Evolutionary conservation across 2,113 vertebrate species (phyloP).

Genomic region (Clarias batrachus): DNA sequence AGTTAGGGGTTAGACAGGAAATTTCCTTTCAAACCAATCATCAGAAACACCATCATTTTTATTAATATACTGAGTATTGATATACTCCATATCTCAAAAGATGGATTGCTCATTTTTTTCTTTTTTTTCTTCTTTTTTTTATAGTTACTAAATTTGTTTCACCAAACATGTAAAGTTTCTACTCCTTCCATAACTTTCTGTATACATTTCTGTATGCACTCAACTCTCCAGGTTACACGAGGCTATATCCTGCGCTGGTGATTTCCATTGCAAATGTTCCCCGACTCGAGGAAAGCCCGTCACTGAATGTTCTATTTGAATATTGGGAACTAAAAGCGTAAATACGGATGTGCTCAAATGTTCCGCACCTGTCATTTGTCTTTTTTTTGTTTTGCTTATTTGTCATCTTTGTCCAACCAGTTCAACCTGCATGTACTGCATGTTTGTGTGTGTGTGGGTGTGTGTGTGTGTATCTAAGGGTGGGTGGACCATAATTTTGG

Average conservation of each 20-base stretch:
- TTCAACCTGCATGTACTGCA: conserved; percentile 34
- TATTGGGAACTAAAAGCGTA: background rate
- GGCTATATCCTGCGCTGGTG: background rate
- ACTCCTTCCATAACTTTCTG: background rate
- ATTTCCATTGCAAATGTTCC: conserved; percentile 31
- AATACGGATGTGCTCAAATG: background rate
- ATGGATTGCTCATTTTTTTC: background rate
- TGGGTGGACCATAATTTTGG: conserved; percentile 56
- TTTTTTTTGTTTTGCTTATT: background rate
- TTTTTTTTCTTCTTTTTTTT: too few relatives aligned
- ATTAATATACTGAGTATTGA: background rate
- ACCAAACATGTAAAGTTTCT: background rate
- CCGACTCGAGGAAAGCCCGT: background rate
- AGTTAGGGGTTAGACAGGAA: background rate
- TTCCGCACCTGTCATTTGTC: background rate
- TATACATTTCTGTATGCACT: background rate
- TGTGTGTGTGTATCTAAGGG: conserved; percentile 30
- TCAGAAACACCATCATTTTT: background rate
- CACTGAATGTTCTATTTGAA: background rate
- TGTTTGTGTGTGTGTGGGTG: conserved; percentile 42
- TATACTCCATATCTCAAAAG: background rate
- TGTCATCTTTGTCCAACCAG: conserved; percentile 30
- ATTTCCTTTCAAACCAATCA: background rate
- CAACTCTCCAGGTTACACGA: background rate
- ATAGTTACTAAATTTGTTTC: too few relatives aligned